Conservation (phyloP, 2,113 vertebrate genomes). For the Chloropsis cyanopogon region DNA sequence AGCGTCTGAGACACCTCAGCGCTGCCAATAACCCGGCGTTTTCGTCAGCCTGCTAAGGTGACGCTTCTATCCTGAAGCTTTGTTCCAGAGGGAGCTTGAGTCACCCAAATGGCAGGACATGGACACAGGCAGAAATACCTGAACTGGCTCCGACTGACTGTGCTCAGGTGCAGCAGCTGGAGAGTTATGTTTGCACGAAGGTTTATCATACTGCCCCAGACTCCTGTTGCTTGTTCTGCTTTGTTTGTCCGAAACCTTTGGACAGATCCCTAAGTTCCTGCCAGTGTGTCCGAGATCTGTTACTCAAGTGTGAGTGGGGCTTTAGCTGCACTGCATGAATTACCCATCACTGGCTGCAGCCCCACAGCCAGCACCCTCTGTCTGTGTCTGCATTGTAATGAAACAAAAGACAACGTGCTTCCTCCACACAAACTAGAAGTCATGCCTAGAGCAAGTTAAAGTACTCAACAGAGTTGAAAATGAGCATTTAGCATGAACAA, state of each 20-base stretch:
- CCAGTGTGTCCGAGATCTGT: neutral
- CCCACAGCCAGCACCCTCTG: neutral
- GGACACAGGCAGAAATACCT: neutral
- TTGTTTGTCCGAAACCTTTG: neutral
- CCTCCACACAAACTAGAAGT: neutral
- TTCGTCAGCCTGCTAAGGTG: neutral
- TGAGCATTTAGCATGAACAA: neutral
- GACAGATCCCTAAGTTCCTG: neutral
- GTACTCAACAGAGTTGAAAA: neutral
- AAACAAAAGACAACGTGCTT: neutral
- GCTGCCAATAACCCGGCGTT: rapidly evolving
- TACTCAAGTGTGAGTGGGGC: rapidly evolving
- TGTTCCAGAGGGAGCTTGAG: neutral
- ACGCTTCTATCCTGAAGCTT: neutral
- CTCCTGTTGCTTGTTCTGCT: neutral
- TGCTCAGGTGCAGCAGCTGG: neutral
- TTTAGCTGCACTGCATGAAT: rapidly evolving
- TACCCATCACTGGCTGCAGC: neutral
- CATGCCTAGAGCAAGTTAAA: neutral
- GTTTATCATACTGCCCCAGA: neutral
- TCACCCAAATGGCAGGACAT: neutral
- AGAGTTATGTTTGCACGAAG: neutral
- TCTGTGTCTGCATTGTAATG: rapidly evolving
- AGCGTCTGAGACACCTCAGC: neutral
- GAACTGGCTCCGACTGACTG: neutral